A percentile compares a stretch with the other conserved stretches of the same genome.
phyloP scores from a whole-genome alignment of 2,113 vertebrate genomes.

The Peucedramus taeniatus region DNA sequence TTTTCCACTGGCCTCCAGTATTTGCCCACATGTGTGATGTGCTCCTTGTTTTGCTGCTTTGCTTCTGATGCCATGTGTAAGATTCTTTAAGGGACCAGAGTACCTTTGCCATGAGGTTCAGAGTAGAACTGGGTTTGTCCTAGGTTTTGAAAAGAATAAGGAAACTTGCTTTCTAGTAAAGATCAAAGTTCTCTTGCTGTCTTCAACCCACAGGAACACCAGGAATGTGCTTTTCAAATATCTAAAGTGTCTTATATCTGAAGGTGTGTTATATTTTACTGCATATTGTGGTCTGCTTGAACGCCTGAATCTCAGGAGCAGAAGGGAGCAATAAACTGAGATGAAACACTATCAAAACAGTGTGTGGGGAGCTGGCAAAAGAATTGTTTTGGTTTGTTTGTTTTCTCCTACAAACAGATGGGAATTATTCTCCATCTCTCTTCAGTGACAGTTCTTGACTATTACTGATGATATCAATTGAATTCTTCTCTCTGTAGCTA shows the following conservation, averaged over 20 bases:
- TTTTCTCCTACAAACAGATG: neutral
- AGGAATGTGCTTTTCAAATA: neutral
- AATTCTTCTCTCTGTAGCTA: constrained; percentile 75
- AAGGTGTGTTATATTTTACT: neutral
- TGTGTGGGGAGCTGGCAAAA: neutral
- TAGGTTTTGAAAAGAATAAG: neutral
- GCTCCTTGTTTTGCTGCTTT: neutral
- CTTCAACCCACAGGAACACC: neutral
- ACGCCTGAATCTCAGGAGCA: neutral
- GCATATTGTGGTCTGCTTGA: neutral
- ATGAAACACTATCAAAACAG: neutral
- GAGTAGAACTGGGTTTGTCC: neutral
- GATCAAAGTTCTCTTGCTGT: neutral
- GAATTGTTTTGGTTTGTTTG: neutral
- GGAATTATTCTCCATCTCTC: neutral
- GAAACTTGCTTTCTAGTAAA: neutral
- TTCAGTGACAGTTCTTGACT: neutral
- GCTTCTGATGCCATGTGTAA: neutral
- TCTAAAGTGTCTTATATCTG: neutral
- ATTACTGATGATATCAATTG: neutral
- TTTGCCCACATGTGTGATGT: neutral
- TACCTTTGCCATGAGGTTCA: neutral
- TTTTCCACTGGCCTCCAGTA: neutral
- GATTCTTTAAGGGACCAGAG: neutral
- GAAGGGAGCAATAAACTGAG: neutral